Percentiles rank a stretch among this genome's conserved stretches.
Evolutionary conservation across 2,888 invertebrate species (phyloP).

Genomic region (Deilephila elpenor): DNA sequence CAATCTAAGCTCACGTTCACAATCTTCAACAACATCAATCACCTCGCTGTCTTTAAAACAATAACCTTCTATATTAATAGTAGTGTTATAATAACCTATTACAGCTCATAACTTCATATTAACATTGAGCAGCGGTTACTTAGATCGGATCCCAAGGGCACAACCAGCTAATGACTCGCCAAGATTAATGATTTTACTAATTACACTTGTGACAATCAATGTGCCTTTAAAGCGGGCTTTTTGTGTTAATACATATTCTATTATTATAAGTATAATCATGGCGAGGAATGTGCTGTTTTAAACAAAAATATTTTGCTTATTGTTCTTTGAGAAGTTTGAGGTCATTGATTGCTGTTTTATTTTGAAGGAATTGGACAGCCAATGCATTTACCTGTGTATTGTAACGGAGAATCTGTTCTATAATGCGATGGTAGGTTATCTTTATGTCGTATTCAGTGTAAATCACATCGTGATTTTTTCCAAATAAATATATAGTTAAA

Average conservation of each 20-base stretch:
- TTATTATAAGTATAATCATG: conserved; percentile 1
- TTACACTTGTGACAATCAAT: conserved; percentile 79
- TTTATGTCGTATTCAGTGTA: too few species aligned
- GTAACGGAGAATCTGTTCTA: too few species aligned
- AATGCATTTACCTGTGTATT: too few species aligned
- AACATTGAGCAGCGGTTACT: conserved; percentile 75
- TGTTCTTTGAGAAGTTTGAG: not conserved
- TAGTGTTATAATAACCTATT: conserved; percentile 75
- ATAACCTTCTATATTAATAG: conserved; percentile 76
- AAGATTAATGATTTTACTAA: conserved; percentile 82
- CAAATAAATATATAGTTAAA: too few species aligned
- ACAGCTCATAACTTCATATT: conserved; percentile 71
- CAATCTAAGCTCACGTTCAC: conserved; percentile 10
- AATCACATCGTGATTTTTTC: too few species aligned
- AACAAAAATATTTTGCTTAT: not conserved
- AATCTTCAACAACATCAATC: conserved; percentile 60
- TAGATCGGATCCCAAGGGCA: conserved; percentile 76
- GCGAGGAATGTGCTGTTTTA: not conserved
- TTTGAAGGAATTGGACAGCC: too few species aligned
- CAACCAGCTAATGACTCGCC: conserved; percentile 69
- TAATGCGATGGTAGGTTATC: too few species aligned
- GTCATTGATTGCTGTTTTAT: too few species aligned
- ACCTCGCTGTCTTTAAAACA: conserved; percentile 77
- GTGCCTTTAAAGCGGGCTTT: conserved; percentile 67
- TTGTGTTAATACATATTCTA: conserved; percentile 54